These are phyloP conservation scores for Aphelinus certus DNA, from an alignment of 1,140 invertebrate genomes.

Conservation along the genomic window DNA sequence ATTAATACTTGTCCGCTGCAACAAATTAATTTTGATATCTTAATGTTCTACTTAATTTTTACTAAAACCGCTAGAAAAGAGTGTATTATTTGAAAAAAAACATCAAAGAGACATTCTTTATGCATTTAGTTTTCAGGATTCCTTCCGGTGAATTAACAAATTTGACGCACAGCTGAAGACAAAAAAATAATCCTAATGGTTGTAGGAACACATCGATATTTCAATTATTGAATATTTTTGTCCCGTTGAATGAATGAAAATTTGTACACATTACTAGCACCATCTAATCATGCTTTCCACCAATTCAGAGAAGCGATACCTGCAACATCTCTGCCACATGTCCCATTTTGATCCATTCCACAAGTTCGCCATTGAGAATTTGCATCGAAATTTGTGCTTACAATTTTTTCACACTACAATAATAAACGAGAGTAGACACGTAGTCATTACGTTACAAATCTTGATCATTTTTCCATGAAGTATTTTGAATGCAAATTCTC, in stretches of 20 bases:
- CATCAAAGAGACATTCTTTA: too few species aligned
- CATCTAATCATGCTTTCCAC: constrained; percentile 1
- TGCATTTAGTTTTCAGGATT: too few species aligned
- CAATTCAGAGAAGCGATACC: neutral
- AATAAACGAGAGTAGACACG: neutral
- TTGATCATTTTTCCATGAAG: neutral
- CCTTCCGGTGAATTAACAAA: too few species aligned
- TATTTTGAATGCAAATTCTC: constrained; percentile 13
- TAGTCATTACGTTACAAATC: too few species aligned
- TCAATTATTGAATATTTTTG: neutral
- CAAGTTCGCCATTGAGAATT: neutral
- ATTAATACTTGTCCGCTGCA: constrained; percentile 35
- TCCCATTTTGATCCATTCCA: neutral
- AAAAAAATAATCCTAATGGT: too few species aligned
- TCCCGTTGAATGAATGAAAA: constrained; percentile 4
- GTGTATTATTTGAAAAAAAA: too few species aligned
- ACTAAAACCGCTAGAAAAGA: too few species aligned
- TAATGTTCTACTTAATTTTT: too few species aligned
- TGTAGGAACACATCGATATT: too few species aligned
- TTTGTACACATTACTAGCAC: constrained; percentile 8
- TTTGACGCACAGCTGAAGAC: too few species aligned
- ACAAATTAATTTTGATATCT: constrained; percentile 17
- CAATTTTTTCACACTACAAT: neutral
- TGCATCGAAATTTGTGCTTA: neutral
- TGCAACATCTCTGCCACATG: neutral